Evolutionary conservation across 2,888 invertebrate species (phyloP).

Genomic region (Drosophila quinaria): DNA sequence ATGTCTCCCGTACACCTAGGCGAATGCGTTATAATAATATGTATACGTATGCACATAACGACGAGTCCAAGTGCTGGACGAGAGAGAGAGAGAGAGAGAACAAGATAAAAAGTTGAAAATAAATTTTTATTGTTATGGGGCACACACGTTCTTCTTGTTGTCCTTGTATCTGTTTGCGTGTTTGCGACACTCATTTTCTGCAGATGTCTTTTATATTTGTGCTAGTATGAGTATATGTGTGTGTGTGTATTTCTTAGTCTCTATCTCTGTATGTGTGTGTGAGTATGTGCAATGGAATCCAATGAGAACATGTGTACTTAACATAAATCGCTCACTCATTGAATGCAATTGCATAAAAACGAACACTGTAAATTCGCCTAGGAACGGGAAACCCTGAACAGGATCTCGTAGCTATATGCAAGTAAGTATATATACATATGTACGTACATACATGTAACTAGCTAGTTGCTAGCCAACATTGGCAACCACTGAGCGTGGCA

Average conservation of each 20-base stretch:
- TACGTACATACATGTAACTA: conserved; percentile 5
- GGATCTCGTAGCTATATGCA: conserved; percentile 8
- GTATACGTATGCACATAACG: conserved; percentile 72
- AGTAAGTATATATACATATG: not conserved
- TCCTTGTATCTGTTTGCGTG: conserved; percentile 81
- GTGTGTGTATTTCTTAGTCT: conserved; percentile 1
- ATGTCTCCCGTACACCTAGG: conserved; percentile 69
- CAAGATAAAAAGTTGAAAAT: conserved; percentile 80
- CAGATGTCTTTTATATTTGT: conserved; percentile 70
- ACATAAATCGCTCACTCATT: conserved; percentile 80
- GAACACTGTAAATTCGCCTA: conserved; percentile 46
- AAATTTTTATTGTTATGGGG: conserved; percentile 81
- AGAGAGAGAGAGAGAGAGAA: conserved; percentile 22
- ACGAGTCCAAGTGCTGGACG: conserved; percentile 55
- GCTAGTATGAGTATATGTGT: conserved; percentile 15
- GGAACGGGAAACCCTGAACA: conserved; percentile 32
- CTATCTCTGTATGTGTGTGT: conserved; percentile 7
- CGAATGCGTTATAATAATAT: conserved; percentile 80
- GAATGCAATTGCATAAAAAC: conserved; percentile 79
- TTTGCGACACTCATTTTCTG: conserved; percentile 80
- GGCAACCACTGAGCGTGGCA: conserved; percentile 9
- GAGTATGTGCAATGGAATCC: conserved; percentile 68
- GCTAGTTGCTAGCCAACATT: conserved; percentile 16
- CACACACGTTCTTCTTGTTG: conserved; percentile 75
- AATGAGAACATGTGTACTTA: conserved; percentile 81